phyloP scores from a whole-genome alignment of 2,888 invertebrate genomes.

The Dasysyrphus albostriatus region DNA sequence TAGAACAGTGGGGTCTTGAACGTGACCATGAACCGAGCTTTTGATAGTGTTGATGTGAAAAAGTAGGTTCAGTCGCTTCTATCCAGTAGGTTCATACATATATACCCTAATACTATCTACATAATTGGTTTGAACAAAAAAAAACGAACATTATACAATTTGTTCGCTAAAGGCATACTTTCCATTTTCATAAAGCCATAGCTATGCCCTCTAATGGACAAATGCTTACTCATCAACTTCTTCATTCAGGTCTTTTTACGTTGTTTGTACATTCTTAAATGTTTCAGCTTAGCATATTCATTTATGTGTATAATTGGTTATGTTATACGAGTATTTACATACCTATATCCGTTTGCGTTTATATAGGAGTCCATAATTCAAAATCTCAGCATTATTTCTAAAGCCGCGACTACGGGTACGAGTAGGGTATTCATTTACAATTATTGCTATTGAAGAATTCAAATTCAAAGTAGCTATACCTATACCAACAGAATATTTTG shows the following conservation, averaged over 20 bases:
- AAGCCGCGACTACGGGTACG: background rate
- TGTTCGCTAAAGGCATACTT: constrained; percentile 41
- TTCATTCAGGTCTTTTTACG: constrained; percentile 31
- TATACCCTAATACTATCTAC: too few relatives aligned
- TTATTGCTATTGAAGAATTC: constrained; percentile 1
- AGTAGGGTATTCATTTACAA: constrained; percentile 7
- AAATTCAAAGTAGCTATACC: background rate
- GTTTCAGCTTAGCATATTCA: background rate
- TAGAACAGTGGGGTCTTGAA: constrained; percentile 67
- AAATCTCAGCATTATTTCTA: constrained; percentile 31
- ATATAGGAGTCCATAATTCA: constrained; percentile 25
- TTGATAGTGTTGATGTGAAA: constrained; percentile 48
- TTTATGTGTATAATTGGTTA: constrained; percentile 3
- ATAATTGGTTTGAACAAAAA: constrained; percentile 10
- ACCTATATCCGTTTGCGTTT: constrained; percentile 14
- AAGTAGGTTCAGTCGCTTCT: constrained; percentile 50
- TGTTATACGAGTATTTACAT: background rate
- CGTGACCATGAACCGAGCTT: constrained; percentile 63
- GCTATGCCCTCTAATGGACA: constrained; percentile 39
- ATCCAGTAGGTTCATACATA: background rate
- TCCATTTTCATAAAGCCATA: constrained; percentile 62
- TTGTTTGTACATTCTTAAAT: constrained; percentile 28
- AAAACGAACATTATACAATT: background rate
- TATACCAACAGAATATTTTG: constrained; percentile 2
- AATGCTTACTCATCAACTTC: constrained; percentile 60